Evolutionary conservation across 2,888 invertebrate genomes (phyloP), one percentile per base, ranked within the genome.

Genomic region (Dasysyrphus albostriatus): DNA sequence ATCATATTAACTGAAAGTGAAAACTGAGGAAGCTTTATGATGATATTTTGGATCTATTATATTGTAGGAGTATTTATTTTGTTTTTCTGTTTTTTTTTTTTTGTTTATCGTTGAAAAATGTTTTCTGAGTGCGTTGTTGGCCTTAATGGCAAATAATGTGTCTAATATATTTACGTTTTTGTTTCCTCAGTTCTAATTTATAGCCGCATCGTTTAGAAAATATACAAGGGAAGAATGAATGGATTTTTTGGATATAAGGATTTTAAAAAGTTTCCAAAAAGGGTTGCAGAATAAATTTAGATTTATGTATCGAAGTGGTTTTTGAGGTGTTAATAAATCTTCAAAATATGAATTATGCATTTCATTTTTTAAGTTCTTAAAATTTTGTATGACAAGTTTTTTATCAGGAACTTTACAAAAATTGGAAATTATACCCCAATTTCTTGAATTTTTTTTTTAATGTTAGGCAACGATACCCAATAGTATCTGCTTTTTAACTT

Each of bases 111-210:
- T 44, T 24, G 39, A 49, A 63, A 74, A 63, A 63, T 65, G 47
- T 70, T 56, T 37, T 47, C 49, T 29, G 54, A 19, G 44, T 44
- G 24, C 24, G 63, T 58, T 83, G 69, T 58, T 73, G 70, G 77
- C 63, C 77, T 77, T 82, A 85, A 85, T 85, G 77, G 73, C 84
- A 58, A 85, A 85, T 82, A 82, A 82, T 85, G 77, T 81, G 82
- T 78, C 82, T 16, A 59, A 81, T 81, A 49, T 73, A 73, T 29
- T 69, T 37, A 72, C 49, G 7, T 69, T 49, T 49, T 42, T 24
- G 54, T 39, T 49, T 24, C 37, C 10, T 10, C 5, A 16, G 3
- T 19, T 47, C 2, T 75, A 44, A 81, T 85, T 85, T 77, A 81
- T 85, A 56, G 14, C 44, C 39, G 70, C n/a, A 54, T 76, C 74